Base-by-base conservation (phyloP, 2,888 invertebrate species). In the Lasius platythorax region DNA sequence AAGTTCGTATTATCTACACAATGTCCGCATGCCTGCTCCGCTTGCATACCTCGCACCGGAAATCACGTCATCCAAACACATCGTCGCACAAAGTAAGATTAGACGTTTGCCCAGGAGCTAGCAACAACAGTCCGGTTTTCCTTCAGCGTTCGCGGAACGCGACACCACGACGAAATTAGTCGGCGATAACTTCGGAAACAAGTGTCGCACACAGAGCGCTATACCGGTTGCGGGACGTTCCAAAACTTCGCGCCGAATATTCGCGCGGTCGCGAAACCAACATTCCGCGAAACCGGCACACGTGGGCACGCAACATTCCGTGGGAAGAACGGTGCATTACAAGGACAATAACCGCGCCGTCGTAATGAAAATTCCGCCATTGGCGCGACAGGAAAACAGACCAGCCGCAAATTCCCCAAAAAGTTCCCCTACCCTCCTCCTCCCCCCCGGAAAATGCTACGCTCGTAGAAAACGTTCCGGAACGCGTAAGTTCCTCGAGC, bases 1-100 rank as follows among this genome's bases (percentile, higher is more conserved):
- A 63, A 46, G 43, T 86, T 75, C 72, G 37, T 64, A 43, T 82
- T 87, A 87, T 85, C 83, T 84, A 85, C 72, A 43, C 81, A 84
- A 83, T 76, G 30, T 70, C 50, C 11, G 56, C 79, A 3, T 63
- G 68, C 74, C 8, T 67, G 61, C 30, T 58, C 18, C n/a, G 23
- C n/a, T 50, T 40, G 63, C 53, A 68, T 76, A 68, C 37, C 28
- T 6, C 15, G 30, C 64, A 40, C 53, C 63, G 75, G 72, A 85
- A 68, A 68, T 84, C 82, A 84, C 82, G 85, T 85, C 82, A 37
- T 58, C 28, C 30, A 66, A 82, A 82, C 67, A 82, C 72, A 61
- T 56, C 61, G 75, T 33, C 53, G 11, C 23, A 28, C 15, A 43
- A 83, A 64, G 37, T 43, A 33, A 84, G 73, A 82, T 82, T 82